Percentiles rank a stretch among this genome's conserved stretches.
Evolutionary conservation across 1,140 invertebrate species (phyloP).

Genomic region (Pseudoatta argentina): DNA sequence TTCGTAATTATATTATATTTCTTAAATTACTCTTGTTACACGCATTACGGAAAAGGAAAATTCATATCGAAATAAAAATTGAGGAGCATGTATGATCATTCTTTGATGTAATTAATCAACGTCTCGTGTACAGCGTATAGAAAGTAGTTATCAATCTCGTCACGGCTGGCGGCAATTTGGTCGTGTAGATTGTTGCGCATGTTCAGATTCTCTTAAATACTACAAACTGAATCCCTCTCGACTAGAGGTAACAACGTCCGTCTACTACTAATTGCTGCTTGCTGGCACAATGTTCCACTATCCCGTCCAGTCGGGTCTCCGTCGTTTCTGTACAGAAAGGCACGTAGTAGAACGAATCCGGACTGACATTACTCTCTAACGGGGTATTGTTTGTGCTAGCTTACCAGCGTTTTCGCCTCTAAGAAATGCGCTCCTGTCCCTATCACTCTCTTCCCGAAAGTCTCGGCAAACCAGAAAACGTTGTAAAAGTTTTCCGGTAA

Average conservation of each 20-base stretch:
- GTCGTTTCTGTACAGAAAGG: conserved; percentile 40
- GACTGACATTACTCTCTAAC: conserved; percentile 58
- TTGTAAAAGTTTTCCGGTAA: conserved; percentile 52
- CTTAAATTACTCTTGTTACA: neutral
- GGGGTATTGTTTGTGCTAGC: conserved; percentile 51
- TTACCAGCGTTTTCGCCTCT: conserved; percentile 25
- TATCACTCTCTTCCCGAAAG: conserved; percentile 38
- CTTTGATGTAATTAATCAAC: conserved; percentile 17
- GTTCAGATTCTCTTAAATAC: conserved; percentile 52
- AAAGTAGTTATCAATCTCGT: conserved; percentile 29
- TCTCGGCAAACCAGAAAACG: conserved; percentile 29
- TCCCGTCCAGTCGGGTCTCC: conserved; percentile 39
- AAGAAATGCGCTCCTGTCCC: conserved; percentile 26
- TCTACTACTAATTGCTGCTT: conserved; percentile 60
- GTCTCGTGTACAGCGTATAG: neutral
- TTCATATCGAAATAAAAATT: neutral
- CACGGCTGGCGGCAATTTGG: neutral
- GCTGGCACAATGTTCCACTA: conserved; percentile 55
- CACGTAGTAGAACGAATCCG: conserved; percentile 44
- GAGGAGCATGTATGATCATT: neutral
- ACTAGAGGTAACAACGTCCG: conserved; percentile 36
- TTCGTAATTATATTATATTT: conserved; percentile 1
- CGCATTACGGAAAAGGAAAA: neutral
- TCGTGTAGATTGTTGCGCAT: neutral
- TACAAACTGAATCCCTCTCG: conserved; percentile 45